Evolutionary conservation across 2,888 invertebrate species (phyloP).

Genomic region (Troides oblongomaculatus): DNA sequence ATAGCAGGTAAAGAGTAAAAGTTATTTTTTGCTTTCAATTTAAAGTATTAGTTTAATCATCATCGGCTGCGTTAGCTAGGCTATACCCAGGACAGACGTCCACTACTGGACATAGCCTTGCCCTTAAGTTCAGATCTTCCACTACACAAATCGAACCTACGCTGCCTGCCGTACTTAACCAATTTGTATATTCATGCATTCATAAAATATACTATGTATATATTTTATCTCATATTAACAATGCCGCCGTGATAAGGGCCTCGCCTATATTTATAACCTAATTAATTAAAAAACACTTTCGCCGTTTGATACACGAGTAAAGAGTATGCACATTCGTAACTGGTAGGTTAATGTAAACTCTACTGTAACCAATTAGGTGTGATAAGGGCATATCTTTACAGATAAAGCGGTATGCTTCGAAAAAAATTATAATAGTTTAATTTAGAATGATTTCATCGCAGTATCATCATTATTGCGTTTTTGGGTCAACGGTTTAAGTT

Average conservation of each 20-base stretch:
- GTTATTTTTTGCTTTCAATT: no score
- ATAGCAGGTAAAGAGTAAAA: no score
- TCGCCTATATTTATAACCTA: constrained; percentile 51
- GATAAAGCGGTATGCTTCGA: constrained; percentile 53
- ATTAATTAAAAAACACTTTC: constrained; percentile 37
- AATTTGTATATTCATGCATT: not conserved
- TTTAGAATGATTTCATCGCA: constrained; percentile 57
- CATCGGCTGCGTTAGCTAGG: no score
- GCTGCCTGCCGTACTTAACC: no score
- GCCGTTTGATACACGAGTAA: constrained; percentile 23
- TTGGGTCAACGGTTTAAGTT: constrained; percentile 42
- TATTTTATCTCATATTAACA: constrained; percentile 22
- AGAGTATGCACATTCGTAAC: constrained; percentile 35
- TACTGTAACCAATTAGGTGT: constrained; percentile 56
- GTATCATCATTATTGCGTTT: constrained; percentile 42
- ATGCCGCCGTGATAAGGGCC: constrained; percentile 54
- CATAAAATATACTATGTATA: not conserved
- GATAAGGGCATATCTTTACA: constrained; percentile 64
- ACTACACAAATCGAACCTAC: no score
- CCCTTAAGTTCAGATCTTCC: no score
- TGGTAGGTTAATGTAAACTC: constrained; percentile 44
- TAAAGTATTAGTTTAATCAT: no score
- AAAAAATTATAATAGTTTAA: constrained; percentile 46
- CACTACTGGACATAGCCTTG: no score
- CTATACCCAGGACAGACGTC: no score